Percentiles rank a stretch among this genome's conserved stretches.
Evolutionary conservation across 53 echinoderm and acorn worm species (phyloP).

Genomic region (Paelopatides confundens): DNA sequence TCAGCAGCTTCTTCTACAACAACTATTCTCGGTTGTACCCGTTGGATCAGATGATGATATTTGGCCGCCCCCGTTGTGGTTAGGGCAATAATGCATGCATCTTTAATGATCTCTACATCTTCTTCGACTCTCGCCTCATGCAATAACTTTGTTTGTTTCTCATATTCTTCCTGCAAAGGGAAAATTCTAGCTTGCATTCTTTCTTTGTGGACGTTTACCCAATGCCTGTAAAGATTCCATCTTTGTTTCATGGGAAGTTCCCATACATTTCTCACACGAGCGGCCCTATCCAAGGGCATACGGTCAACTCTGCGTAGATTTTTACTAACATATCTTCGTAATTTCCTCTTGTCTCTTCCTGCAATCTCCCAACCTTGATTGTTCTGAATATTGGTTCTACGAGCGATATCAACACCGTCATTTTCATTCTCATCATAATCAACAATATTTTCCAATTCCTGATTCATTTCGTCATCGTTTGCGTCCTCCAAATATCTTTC

Average conservation of each 20-base stretch:
- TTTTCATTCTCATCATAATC: constrained; percentile 31
- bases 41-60: constrained; percentile 68
- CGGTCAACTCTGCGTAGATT: constrained; percentile 62
- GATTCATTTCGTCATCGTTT: constrained; percentile 25
- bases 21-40: constrained; percentile 78
- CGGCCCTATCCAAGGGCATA: constrained; percentile 65
- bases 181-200: constrained; percentile 36
- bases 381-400: background rate
- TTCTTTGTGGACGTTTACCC: constrained; percentile 64
- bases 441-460: background rate
- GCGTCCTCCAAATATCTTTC: constrained; percentile 68
- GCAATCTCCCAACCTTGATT: constrained; percentile 65
- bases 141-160: constrained; percentile 54
- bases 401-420: constrained; percentile 30
- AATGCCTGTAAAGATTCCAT: constrained; percentile 87
- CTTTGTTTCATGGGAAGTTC: constrained; percentile 43
- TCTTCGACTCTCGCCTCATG: constrained; percentile 63
- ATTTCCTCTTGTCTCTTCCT: background rate
- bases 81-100: constrained; percentile 75
- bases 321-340: constrained; percentile 49
- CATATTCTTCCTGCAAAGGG: constrained; percentile 59
- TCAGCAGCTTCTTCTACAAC: constrained; percentile 89
- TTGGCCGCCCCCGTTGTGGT: constrained; percentile 86
- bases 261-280: constrained; percentile 71
- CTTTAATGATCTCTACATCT: constrained; percentile 61